These are phyloP conservation scores for Dynastes tityus DNA, from an alignment of 2,888 invertebrate species.

Conservation along the genomic window DNA sequence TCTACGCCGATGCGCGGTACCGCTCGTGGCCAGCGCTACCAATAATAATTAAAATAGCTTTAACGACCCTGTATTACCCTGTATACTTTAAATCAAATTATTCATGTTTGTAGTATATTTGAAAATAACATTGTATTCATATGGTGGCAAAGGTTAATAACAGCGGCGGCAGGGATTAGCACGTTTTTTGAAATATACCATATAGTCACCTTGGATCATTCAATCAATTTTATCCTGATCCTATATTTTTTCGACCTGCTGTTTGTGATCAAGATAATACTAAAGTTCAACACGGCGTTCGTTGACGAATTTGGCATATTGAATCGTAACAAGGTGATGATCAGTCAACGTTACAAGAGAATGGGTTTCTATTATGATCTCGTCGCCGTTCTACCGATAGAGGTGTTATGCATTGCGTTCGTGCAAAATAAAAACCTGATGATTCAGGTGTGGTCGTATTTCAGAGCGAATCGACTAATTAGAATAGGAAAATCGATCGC, in stretches of 20 bases:
- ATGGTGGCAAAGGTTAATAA: slow-evolving; percentile 17
- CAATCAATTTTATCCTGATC: slow-evolving; percentile 7
- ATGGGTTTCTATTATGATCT: slow-evolving; percentile 42
- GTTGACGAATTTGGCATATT: slow-evolving; percentile 57
- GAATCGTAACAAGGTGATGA: slow-evolving; percentile 36
- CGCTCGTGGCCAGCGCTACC: no score
- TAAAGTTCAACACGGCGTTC: slow-evolving; percentile 56
- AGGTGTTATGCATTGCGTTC: slow-evolving; percentile 30
- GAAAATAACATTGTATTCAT: neutral
- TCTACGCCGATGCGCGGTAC: no score
- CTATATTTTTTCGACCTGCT: slow-evolving; percentile 55
- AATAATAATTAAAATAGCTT: no score
- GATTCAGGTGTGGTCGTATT: slow-evolving; percentile 25
- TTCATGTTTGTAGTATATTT: slow-evolving; percentile 12
- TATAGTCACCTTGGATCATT: slow-evolving; percentile 33
- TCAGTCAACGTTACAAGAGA: slow-evolving; percentile 35
- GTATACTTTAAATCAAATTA: no score
- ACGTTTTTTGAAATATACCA: slow-evolving; percentile 51
- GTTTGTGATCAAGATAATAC: slow-evolving; percentile 55
- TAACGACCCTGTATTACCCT: no score
- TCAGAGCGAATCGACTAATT: slow-evolving; percentile 41
- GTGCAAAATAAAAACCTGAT: neutral
- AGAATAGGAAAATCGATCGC: slow-evolving; percentile 29
- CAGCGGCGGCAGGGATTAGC: slow-evolving; percentile 26
- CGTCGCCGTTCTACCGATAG: slow-evolving; percentile 37